Conservation (phyloP, 2,797 vertebrate species). For the Pristis pectinata region DNA sequence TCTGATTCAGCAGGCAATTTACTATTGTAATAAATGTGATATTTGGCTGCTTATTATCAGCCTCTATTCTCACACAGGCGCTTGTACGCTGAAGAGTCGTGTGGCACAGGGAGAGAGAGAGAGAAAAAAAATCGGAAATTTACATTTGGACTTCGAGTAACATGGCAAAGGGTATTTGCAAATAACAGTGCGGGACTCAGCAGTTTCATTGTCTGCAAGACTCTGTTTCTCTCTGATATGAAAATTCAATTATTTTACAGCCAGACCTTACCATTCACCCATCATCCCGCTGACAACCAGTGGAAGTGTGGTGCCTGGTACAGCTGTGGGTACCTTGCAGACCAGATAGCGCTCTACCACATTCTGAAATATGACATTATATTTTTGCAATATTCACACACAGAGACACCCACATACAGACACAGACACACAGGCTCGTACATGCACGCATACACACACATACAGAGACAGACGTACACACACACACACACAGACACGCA, state of each 20-base stretch:
- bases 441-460: too few species aligned
- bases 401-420: too few species aligned
- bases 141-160: conserved; percentile 99
- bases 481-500: too few species aligned
- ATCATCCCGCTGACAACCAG: conserved; percentile 86
- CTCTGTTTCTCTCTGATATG: conserved; percentile 99
- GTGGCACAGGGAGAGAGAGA: conserved; percentile 89
- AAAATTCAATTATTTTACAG: conserved; percentile 99
- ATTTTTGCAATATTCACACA: conserved; percentile 67
- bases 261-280: conserved; percentile 84
- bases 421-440: too few species aligned
- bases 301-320: conserved; percentile 84
- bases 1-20: conserved; percentile 98
- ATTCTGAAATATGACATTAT: conserved; percentile 89
- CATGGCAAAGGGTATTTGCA: conserved; percentile 99
- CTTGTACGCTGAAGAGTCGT: conserved; percentile 95
- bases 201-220: conserved; percentile 99
- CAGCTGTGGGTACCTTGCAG: conserved; percentile 78
- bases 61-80: conserved; percentile 92
- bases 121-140: conserved; percentile 82
- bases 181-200: conserved; percentile 99
- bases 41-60: conserved; percentile 93
- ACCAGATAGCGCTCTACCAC: conserved; percentile 88
- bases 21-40: conserved; percentile 91
- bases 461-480: too few species aligned